Percentiles rank a stretch among this genome's conserved stretches.
Conservation (phyloP, 2,888 invertebrate genomes). For the Nineta flava region DNA sequence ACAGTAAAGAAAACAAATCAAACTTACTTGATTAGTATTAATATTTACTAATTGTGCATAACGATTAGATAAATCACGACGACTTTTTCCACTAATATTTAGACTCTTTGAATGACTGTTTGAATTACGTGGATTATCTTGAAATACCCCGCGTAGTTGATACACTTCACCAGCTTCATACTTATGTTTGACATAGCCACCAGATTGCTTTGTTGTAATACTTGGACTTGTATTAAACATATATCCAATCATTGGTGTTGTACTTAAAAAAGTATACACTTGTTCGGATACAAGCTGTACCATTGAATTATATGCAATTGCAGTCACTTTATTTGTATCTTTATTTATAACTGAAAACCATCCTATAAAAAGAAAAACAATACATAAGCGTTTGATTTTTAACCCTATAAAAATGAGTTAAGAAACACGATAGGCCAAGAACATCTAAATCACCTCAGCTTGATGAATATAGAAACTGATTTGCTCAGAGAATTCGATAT, state of each 20-base stretch:
- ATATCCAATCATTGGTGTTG: conserved; percentile 45
- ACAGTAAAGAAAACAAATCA: too few species aligned
- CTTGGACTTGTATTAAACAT: conserved; percentile 17
- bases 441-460: too few species aligned
- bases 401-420: too few species aligned
- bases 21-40: conserved; percentile 1
- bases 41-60: conserved; percentile 61
- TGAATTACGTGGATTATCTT: conserved; percentile 39
- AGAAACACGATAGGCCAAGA: too few species aligned
- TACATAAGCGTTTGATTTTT: not conserved
- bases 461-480: too few species aligned
- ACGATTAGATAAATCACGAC: conserved; percentile 29
- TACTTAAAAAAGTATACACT: conserved; percentile 48
- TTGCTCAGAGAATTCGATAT: too few species aligned
- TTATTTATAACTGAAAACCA: conserved; percentile 54
- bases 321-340: conserved; percentile 42
- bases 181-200: conserved; percentile 51
- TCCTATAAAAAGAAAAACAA: conserved; percentile 29
- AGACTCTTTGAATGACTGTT: conserved; percentile 21
- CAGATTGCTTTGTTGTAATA: conserved; percentile 12
- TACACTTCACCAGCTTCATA: conserved; percentile 56
- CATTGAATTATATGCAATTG: conserved; percentile 45
- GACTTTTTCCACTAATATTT: too few species aligned
- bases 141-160: conserved; percentile 56
- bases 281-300: conserved; percentile 50